These are phyloP conservation scores for Leucania comma DNA, from an alignment of 2,888 invertebrate genomes.

Conservation along the genomic window DNA sequence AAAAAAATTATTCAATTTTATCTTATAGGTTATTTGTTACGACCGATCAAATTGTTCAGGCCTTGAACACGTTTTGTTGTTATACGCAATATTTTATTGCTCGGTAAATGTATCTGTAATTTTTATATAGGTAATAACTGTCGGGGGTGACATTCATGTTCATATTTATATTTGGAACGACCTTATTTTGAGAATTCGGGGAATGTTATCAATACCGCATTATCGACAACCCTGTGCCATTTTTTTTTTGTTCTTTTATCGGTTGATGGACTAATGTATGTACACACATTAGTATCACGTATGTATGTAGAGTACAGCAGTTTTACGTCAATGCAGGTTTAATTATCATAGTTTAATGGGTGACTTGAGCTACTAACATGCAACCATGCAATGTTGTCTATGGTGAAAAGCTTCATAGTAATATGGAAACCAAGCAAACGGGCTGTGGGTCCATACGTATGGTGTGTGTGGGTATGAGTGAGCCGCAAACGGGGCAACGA, in stretches of 20 bases:
- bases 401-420: constrained; percentile 1
- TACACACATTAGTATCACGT: too few relatives aligned
- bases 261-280: background rate
- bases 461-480: too few relatives aligned
- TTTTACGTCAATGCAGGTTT: constrained; percentile 24
- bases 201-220: constrained; percentile 13
- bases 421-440: too few relatives aligned
- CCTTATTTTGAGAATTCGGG: constrained; percentile 11
- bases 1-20: constrained; percentile 6
- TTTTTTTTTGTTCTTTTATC: background rate
- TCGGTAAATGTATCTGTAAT: constrained; percentile 32
- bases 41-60: constrained; percentile 35
- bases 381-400: constrained; percentile 11
- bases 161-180: constrained; percentile 21
- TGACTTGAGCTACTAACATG: constrained; percentile 5
- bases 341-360: constrained; percentile 18
- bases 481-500: background rate
- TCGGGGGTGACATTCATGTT: constrained; percentile 34
- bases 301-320: background rate
- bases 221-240: background rate
- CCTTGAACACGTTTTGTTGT: constrained; percentile 33
- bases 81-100: constrained; percentile 30
- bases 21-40: constrained; percentile 16
- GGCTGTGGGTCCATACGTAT: too few relatives aligned
- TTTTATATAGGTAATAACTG: constrained; percentile 44